phyloP scores from a whole-genome alignment of 2,797 vertebrate species.

The Iguana delicatissima region DNA sequence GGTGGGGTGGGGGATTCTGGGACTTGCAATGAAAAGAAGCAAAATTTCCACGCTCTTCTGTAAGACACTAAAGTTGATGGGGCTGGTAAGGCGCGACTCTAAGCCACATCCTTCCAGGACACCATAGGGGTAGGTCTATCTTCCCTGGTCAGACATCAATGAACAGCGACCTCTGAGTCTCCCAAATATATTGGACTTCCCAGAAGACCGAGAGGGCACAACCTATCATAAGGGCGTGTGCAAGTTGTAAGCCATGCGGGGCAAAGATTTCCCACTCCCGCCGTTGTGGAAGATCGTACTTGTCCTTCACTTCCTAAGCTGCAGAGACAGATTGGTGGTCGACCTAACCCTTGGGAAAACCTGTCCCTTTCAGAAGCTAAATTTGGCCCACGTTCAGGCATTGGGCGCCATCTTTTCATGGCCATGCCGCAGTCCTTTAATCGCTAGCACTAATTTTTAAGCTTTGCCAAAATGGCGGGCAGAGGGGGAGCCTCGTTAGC shows the following conservation, averaged over 20 bases:
- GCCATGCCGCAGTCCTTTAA: background rate
- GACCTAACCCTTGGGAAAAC: background rate
- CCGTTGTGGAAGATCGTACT: no score
- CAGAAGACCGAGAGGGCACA: background rate
- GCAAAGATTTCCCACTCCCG: background rate
- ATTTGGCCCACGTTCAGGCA: background rate
- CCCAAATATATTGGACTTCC: background rate
- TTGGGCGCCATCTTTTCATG: background rate
- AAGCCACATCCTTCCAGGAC: no score
- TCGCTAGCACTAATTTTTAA: background rate
- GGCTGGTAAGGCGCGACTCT: no score
- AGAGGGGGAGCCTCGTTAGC: no score
- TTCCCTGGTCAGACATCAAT: background rate
- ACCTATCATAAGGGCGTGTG: background rate
- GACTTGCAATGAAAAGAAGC: background rate
- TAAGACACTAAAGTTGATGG: no score
- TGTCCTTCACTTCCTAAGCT: background rate
- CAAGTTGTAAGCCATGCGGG: background rate
- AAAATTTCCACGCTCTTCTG: no score
- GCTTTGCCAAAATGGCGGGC: background rate
- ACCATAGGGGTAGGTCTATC: no score
- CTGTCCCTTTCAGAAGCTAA: background rate
- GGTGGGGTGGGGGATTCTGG: background rate
- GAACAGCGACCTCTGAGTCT: background rate
- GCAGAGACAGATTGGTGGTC: no score